Base-by-base conservation (phyloP, 2,888 invertebrate genomes). In the Watsonalla cultraria region DNA sequence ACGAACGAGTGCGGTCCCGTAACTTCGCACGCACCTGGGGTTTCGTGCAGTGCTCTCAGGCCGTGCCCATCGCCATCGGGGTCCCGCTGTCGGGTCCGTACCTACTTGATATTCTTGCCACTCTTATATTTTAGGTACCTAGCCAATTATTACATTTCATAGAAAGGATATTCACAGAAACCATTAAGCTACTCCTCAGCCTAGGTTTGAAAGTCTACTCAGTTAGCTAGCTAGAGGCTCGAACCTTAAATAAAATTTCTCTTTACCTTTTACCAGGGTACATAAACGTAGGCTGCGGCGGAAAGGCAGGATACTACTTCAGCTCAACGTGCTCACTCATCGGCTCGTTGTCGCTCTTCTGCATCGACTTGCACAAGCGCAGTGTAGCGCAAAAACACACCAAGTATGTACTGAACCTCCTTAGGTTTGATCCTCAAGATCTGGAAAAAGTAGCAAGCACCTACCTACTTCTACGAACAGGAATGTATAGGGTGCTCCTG, bases 1-100 rank as follows among this genome's bases (percentile, higher is more conserved):
- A 96, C 78, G 97, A 97, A 82, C 92, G 96, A 57, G 96, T 97
- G 34, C 91, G 96, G 52, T 96, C 96, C 2, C 92, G 96, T 59
- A 95, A 97, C 81, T 97, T 97, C 76, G 96, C 96, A 0, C 92
- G 96, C 53, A 96, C 96, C 0, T 97, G 97, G 97, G 96, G 96
- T 56, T 97, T 96, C 86, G 95, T 97, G 51, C 96, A 96, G 80
- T 96, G 95, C 77, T 95, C 96, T 9, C 97, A 97, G 82, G 95
- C 96, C 13, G 94, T 97, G 71, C 96, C 97, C 7, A 95, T 96
- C 47, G 94, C 95, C 0, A 94, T 97, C 51, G 97, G 97, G 50
- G 95, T 96, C 48, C 96, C 96, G 7, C 92, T 96, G 59, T 94
- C 96, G 78, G 96, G 96, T 96, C 82, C 53, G 24, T 49, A 35